Base-by-base conservation (phyloP, 2,797 vertebrate genomes). In the Centroberyx gerrardi region DNA sequence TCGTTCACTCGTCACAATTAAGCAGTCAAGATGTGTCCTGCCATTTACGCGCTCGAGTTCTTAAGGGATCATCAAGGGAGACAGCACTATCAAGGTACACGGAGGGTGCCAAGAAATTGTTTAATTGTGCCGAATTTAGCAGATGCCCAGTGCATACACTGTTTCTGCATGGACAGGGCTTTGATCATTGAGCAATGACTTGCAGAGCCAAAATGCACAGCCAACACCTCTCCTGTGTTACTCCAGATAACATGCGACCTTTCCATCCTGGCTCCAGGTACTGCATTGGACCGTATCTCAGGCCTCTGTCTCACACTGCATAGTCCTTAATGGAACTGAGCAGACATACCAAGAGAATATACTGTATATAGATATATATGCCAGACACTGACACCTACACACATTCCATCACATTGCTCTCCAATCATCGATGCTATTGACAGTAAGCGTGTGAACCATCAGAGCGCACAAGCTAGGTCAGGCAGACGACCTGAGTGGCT, bases 261-360 rank as follows among this genome's bases (percentile, higher is more conserved):
- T 62, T 70, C 49, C 7, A 56, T 72, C 9, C 33, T 61, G 27
- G 55, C 68, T 18, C 46, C 48, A 74, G 55, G 17, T 66, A 22
- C 40, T 66, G 74, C 63, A 76, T 87, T 81, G 75, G 17, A 72
- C 42, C 1, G 12, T 46, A 55, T 73, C 53, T 63, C 74, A 62
- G 55, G 13, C 63, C 46, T 28, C 36, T 15, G 18, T 64, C 52
- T 59, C 17, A 17, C 13, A 0, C 28, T 60, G 18, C 64, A 9
- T 58, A 2, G 22, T 62, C 18, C 22, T 38, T 53, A 52, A 29
- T 2, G 44, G 48, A 44, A 18, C 29, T 17, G 28, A n/a, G 8
- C 48, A 49, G 40, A 18, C 62, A 7, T 14, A 29, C 62, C 15
- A 33, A 63, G 62, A 64, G 48, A 27, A 22, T 22, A 22, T 22